A percentile compares a stretch with the other conserved stretches of the same genome.
Conservation (phyloP, 2,113 vertebrate genomes). For the Callospermophilus lateralis region DNA sequence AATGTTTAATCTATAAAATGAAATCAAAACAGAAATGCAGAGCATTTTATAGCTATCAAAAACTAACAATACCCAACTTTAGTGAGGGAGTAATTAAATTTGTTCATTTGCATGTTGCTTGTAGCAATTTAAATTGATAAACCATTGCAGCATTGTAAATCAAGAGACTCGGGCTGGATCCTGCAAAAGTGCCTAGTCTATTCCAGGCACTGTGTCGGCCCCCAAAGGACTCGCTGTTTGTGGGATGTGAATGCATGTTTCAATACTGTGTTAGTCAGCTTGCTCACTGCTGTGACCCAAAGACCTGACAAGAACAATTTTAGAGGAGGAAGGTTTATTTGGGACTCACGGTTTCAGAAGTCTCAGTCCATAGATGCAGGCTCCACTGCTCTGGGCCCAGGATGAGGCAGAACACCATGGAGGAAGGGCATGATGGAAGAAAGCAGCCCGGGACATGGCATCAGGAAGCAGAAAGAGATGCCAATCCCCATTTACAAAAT, state of each 20-base stretch:
- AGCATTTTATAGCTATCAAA: slow-evolving; percentile 36
- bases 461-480: too few species aligned
- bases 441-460: too few species aligned
- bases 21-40: slow-evolving; percentile 35
- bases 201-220: not conserved
- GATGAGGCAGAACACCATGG: too few species aligned
- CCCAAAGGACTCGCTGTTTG: not conserved
- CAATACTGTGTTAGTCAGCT: not conserved
- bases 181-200: not conserved
- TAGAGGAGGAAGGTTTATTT: too few species aligned
- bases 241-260: not conserved
- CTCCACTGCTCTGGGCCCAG: too few species aligned
- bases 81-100: not conserved
- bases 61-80: not conserved
- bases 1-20: slow-evolving; percentile 55
- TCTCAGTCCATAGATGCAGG: too few species aligned
- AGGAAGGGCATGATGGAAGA: too few species aligned
- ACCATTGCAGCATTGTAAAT: not conserved
- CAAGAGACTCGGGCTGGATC: not conserved
- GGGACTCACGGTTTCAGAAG: too few species aligned
- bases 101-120: slow-evolving; percentile 5
- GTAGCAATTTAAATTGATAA: slow-evolving; percentile 43
- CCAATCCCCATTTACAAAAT: too few species aligned
- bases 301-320: too few species aligned
- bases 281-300: too few species aligned